A percentile compares a stretch with the other conserved stretches of the same genome.
Conservation (phyloP, 2,888 invertebrate species). For the Lasioglossum marginatum region DNA sequence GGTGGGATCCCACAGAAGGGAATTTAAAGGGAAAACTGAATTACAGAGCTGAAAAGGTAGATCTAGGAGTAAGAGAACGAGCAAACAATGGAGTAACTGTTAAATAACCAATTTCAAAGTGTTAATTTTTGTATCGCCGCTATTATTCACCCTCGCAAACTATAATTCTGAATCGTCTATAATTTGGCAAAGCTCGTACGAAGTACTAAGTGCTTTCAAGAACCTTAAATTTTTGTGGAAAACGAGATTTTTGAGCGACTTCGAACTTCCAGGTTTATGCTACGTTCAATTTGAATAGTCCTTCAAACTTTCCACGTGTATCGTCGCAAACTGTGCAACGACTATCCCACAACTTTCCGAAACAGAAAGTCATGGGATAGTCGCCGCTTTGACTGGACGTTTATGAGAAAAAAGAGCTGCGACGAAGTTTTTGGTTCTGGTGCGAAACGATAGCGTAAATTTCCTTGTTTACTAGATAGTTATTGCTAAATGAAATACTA, state of each 20-base stretch:
- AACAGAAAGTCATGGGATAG: conserved; percentile 69
- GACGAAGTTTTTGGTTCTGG: neutral
- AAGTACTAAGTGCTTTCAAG: neutral
- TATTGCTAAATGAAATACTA: neutral
- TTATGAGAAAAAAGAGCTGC: neutral
- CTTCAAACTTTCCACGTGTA: neutral
- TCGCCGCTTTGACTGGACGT: conserved; percentile 31
- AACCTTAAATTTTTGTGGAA: neutral
- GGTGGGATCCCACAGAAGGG: neutral
- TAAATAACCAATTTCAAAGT: neutral
- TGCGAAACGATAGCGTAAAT: neutral
- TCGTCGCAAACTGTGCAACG: conserved; percentile 40
- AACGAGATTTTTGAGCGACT: conserved; percentile 3
- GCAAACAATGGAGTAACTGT: neutral
- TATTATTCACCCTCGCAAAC: too few species aligned
- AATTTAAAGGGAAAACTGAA: neutral
- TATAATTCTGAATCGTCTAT: neutral
- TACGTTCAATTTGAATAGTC: neutral
- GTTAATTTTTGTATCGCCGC: neutral
- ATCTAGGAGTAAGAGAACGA: neutral
- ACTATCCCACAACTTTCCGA: conserved; percentile 69
- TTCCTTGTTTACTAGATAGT: neutral
- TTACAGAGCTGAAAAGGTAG: neutral
- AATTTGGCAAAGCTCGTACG: conserved; percentile 17
- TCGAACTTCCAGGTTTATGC: neutral